Base-by-base conservation (phyloP, 92 coral and sea anemone genomes). In the Nematostella vectensis region DNA sequence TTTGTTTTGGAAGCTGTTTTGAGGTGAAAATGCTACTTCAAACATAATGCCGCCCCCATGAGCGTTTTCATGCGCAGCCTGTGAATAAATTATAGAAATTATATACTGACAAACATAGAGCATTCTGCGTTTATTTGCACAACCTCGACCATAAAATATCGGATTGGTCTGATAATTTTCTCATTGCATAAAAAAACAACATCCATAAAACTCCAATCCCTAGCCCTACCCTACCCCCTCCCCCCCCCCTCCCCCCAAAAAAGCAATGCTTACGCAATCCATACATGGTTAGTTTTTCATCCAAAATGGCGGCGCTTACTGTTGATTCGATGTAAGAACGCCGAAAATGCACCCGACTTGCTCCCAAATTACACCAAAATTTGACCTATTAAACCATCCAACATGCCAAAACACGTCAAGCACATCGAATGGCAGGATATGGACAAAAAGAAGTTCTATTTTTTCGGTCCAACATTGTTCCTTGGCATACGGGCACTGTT, bases 351-450 rank as follows among this genome's bases (percentile, higher is more conserved):
- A 6, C 15, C 8, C 40, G 15, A 6, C 15, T 33, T 33, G 6
- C 6, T 45, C 51, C 4, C 4, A 19, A 45, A 9, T 10, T 45
- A 9, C 51, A 11, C 9, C 51, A 11, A 19, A 45, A 4, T 4
- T 8, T 22, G 17, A 10, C 51, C 9, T 4, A 45, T 6, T 45
- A 9, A 45, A 17, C 23, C 17, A 11, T 4, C 18, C 37, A 75
- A 43, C 25, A 91, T 91, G 98, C 98, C 98, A 13, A 96, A 91
- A 48, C 72, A 83, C 21, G 88, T 87, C 16, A 78, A 74, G 31
- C 89, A 87, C 48, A 91, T 91, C 25, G 98, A 91, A 75, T 91
- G 98, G 98, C 77, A 87, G 54, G 88, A 91, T 39, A 70, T 91
- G 81, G 98, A 91, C 80, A 91, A 91, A 55, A 61, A 59, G 39